phyloP scores from a whole-genome alignment of 2,113 vertebrate species.

The Enhydra lutris region DNA sequence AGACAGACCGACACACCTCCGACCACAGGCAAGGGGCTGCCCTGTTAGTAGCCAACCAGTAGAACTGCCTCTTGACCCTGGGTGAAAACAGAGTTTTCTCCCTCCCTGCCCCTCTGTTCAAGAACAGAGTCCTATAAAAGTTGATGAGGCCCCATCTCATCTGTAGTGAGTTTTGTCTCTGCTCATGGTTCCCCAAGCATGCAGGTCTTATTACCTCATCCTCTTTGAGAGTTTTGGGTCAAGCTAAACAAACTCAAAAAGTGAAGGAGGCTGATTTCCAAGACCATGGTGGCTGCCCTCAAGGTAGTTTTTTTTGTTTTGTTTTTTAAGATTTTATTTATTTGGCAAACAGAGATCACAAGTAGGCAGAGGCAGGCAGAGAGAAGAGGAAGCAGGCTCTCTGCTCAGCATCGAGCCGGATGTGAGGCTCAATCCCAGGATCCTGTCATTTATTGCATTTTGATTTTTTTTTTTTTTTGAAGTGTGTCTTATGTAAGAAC shows the following conservation, averaged over 20 bases:
- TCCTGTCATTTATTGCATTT: not conserved
- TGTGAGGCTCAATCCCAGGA: too few relatives aligned
- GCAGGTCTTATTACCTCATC: not conserved
- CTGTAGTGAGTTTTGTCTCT: not conserved
- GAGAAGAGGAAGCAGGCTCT: too few relatives aligned
- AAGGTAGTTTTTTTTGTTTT: not conserved
- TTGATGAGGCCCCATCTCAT: not conserved
- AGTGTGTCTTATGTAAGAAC: not conserved
- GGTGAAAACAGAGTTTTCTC: not conserved
- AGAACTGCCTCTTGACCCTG: not conserved
- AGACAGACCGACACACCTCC: slow-evolving; percentile 73
- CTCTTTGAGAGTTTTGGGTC: not conserved
- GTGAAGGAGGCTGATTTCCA: not conserved
- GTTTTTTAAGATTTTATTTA: too few relatives aligned
- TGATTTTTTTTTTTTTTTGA: not conserved
- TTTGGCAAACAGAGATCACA: too few relatives aligned
- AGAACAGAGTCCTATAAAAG: not conserved
- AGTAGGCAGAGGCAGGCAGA: too few relatives aligned
- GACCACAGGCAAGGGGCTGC: slow-evolving; percentile 45
- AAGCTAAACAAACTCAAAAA: not conserved
- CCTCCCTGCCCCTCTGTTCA: not conserved
- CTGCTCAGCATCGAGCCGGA: too few relatives aligned
- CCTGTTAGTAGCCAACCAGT: not conserved
- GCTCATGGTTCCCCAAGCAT: not conserved
- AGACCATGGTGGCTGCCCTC: not conserved